Evolutionary conservation across 2,888 invertebrate genomes (phyloP), one percentile per base, ranked within the genome.

Genomic region (Watsonalla cultraria): DNA sequence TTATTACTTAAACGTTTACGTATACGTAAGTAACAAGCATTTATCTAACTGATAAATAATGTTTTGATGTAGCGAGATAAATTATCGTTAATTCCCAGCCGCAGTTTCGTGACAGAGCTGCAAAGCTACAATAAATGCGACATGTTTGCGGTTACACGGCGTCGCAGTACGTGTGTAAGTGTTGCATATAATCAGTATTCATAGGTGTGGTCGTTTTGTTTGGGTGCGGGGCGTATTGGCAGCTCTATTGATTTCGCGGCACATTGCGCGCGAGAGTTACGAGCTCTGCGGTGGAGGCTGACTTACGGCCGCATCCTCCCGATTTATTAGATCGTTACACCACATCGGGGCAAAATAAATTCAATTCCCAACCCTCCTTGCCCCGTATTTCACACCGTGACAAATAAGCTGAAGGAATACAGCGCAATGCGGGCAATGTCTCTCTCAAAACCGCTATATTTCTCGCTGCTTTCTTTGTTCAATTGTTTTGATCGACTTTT

Each of bases 211-310:
- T 42, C 42, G 9, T 42, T 48, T 39, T 52, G 46, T 48, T 47
- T 47, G 14, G 48, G 52, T 57, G 57, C 55, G 56, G 61, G 54
- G 61, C 58, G 65, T 64, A 71, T 67, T 76, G 77, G 76, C 78
- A 76, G 76, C 73, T 83, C 80, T 88, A 86, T 89, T 86, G 87
- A 90, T 89, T 89, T 89, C 87, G 84, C 86, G 88, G 85, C 72
- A 83, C 89, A 89, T 89, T 86, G 88, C 75, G 62, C 78, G 66
- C 69, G 72, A 82, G 85, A 89, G 78, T 86, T 88, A 90, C 82
- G 78, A 76, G 60, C 70, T 60, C 76, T 81, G 86, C 78, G 84
- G 82, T 81, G 82, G 79, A 81, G 80, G 78, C 75, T 82, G 83
- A 84, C 82, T 79, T 74, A 80, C 76, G 72, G 77, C 76, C 78